Percentiles rank a stretch among this genome's conserved stretches.
These are phyloP conservation scores for Zoanthus sansibaricus DNA, from an alignment of 92 coral and sea anemone species.

Conservation along the genomic window DNA sequence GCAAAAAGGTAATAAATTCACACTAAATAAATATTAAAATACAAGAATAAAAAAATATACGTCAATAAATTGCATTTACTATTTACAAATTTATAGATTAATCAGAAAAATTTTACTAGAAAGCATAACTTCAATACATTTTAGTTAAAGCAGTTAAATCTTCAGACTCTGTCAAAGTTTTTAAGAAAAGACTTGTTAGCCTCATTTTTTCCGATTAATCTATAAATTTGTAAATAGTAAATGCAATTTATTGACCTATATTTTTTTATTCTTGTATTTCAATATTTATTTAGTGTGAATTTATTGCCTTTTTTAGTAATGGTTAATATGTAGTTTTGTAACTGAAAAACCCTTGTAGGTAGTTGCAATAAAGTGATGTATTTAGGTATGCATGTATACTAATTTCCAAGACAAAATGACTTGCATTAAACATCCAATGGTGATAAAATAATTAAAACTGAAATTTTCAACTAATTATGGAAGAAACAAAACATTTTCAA, in stretches of 20 bases:
- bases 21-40: not conserved
- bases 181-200: not conserved
- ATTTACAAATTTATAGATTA: not conserved
- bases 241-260: not conserved
- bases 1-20: not conserved
- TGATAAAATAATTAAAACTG: not conserved
- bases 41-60: not conserved
- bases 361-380: not conserved
- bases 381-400: not conserved
- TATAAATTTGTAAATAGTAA: not conserved
- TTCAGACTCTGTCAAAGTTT: constrained; percentile 9
- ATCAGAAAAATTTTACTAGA: not conserved
- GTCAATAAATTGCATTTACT: not conserved
- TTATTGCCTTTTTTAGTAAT: not conserved
- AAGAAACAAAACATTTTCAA: constrained; percentile 1
- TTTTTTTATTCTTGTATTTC: not conserved
- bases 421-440: not conserved
- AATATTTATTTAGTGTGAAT: not conserved
- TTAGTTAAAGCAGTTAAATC: not conserved
- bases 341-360: not conserved
- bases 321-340: constrained; percentile 1
- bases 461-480: not conserved
- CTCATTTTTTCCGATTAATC: not conserved
- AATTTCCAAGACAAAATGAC: constrained; percentile 1
- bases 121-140: too few relatives aligned